Evolutionary conservation across 2,113 vertebrate genomes (phyloP), one percentile per base, ranked within the genome.

Genomic region (Carlito syrichta): DNA sequence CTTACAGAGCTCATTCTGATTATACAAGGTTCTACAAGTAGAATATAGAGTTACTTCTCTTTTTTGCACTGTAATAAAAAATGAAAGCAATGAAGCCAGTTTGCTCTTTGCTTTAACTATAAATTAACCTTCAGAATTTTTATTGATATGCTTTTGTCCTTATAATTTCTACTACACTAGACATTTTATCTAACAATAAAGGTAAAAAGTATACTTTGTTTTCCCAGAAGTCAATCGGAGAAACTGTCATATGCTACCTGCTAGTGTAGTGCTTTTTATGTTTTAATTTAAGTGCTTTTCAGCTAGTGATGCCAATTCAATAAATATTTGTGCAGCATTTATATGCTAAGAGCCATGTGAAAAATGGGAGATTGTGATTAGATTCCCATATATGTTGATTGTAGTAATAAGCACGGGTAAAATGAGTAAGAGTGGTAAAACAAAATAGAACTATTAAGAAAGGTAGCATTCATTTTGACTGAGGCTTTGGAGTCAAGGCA

Each of bases 61-160:
- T 93, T 58, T 86, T 87, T 69, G 40, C 50, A 58, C n/a, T 89
- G 3, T 54, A 85, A 69, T 96, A 74, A 56, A 60, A 96, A 88
- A 71, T 30, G 17, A 82, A 81, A 93, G 3, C 14, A 7, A 79
- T 52, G 16, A 43, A 81, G 43, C 1, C 71, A 68, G 30, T 90
- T 76, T 74, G 40, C 86, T 96, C 4, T 90, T 90, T 79, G 54
- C 54, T 60, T 60, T 95, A 83, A 48, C 20, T 73, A 38, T 66
- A 93, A 81, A 60, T 74, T 92, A 92, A 76, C 38, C 17, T 50
- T 60, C 27, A 76, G 16, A 48, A 56, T 95, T 95, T 94, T 40
- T 93, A 54, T 81, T 74, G 74, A 54, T 76, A 27, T 52, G 30
- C 54, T 87, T 97, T 35, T 16, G 91, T 89, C 58, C 38, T 74